Evolutionary conservation across 1,140 invertebrate species (phyloP).

Genomic region (Monochamus saltuarius): DNA sequence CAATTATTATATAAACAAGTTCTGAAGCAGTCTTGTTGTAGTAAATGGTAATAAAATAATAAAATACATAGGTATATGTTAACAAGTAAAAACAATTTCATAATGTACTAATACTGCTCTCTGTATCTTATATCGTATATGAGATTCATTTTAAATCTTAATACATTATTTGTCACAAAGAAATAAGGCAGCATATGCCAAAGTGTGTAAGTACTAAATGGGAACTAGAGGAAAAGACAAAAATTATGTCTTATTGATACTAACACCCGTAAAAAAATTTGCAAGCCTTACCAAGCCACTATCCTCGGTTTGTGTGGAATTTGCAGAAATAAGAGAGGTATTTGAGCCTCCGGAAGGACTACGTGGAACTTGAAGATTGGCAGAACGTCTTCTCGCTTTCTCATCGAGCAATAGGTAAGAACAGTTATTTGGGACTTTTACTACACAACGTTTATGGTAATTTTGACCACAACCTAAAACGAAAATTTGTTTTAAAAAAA

Average conservation of each 20-base stretch:
- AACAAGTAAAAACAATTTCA: no score
- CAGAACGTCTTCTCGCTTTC: constrained; percentile 57
- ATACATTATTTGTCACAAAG: no score
- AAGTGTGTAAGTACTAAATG: background rate
- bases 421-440: constrained; percentile 98
- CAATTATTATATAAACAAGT: no score
- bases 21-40: no score
- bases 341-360: constrained; percentile 62
- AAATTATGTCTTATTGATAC: background rate
- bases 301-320: constrained; percentile 54
- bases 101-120: no score
- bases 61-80: no score
- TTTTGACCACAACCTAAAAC: constrained; percentile 91
- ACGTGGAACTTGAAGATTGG: constrained; percentile 64
- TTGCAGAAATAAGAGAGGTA: constrained; percentile 44
- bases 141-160: no score
- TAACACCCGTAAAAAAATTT: constrained; percentile 50
- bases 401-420: constrained; percentile 56
- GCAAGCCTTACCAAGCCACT: constrained; percentile 52
- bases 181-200: no score
- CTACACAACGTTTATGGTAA: constrained; percentile 98
- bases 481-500: no score
- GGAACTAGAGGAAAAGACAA: constrained; percentile 4
- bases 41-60: no score
- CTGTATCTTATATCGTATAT: no score